These are phyloP conservation scores for Coecobrya sp. DNA, from an alignment of 2,888 invertebrate genomes.

Conservation along the genomic window DNA sequence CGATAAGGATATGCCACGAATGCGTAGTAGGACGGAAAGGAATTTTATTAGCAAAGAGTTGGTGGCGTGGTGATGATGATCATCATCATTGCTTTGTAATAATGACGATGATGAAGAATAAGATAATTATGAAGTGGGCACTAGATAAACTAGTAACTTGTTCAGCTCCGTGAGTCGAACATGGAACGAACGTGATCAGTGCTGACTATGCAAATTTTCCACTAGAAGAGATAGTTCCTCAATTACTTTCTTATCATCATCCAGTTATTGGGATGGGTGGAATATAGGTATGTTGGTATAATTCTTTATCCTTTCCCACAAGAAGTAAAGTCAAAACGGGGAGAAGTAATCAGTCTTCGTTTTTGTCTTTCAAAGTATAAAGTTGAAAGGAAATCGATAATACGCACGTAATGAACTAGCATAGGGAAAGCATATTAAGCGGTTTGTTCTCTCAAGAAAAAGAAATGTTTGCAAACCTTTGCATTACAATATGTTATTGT, in stretches of 20 bases:
- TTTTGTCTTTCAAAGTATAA: background rate
- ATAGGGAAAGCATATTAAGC: background rate
- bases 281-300: no score
- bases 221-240: background rate
- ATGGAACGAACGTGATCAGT: background rate
- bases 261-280: background rate
- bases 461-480: no score
- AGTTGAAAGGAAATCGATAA: background rate
- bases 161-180: background rate
- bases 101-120: background rate
- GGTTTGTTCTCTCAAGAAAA: no score
- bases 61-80: no score
- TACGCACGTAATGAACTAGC: background rate
- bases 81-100: no score
- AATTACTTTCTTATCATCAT: background rate
- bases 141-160: background rate
- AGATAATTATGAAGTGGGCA: slow-evolving; percentile 8
- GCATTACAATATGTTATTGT: no score
- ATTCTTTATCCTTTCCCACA: background rate
- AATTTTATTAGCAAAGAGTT: no score
- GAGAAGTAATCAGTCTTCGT: background rate
- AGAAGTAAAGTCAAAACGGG: background rate
- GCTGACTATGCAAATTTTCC: slow-evolving; percentile 22
- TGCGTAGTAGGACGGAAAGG: no score
- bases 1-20: no score